These are phyloP conservation scores for Ciconia stormi DNA, from an alignment of 2,113 vertebrate species.

Conservation along the genomic window DNA sequence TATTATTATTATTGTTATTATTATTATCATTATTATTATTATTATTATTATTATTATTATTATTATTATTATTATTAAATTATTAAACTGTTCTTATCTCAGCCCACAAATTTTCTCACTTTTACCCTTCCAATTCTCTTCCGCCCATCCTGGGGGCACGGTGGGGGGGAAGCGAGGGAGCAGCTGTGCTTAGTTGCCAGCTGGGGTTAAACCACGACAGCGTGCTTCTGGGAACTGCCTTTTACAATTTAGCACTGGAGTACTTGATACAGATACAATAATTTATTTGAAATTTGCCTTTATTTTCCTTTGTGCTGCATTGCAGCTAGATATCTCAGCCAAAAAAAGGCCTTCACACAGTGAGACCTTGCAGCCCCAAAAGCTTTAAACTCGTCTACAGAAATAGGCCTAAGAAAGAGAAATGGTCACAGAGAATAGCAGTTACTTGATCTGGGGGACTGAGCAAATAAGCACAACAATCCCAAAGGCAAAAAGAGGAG, in stretches of 20 bases:
- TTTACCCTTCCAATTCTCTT: no score
- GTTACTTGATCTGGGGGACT: neutral
- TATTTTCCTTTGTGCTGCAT: neutral
- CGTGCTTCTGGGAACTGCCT: neutral
- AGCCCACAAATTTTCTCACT: no score
- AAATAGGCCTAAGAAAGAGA: neutral
- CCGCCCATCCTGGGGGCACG: no score
- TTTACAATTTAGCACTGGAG: neutral
- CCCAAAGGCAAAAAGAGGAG: neutral
- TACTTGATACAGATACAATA: neutral
- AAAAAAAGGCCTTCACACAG: neutral
- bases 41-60: no score
- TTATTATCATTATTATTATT: no score
- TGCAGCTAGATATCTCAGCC: neutral
- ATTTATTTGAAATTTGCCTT: neutral
- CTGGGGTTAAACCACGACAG: no score
- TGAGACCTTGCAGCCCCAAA: neutral
- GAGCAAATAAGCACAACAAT: neutral
- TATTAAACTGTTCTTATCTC: no score
- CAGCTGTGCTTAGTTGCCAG: no score
- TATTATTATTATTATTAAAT: no score
- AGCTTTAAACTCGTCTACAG: neutral
- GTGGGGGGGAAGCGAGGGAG: no score
- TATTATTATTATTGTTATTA: no score
- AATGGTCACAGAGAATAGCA: neutral